Evolutionary conservation across 2,888 invertebrate species (phyloP), one percentile per base, ranked within the genome.

Genomic region (Andrena camellia): DNA sequence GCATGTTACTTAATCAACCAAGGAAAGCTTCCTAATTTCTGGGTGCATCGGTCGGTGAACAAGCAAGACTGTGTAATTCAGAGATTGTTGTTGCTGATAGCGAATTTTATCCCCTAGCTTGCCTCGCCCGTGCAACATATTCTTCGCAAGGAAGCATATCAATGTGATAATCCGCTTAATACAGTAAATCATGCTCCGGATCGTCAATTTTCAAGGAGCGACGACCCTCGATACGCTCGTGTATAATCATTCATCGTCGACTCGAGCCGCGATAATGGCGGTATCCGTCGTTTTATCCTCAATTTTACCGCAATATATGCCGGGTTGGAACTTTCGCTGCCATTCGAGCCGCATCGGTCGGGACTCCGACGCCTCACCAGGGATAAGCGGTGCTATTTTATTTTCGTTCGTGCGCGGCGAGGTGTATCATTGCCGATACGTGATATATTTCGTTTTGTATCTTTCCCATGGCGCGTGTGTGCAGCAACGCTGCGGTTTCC

Each of bases 371-470:
- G 50, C 62, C 62, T 62, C 1, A 42, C 52, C 20, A 3, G 42
- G 63, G 63, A 64, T 79, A 68, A 77, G 33, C 35, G 57, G 77
- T 64, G 57, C 57, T 77, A 76, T 79, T 79, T 77, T 79, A 76
- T 76, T 78, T 78, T 78, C 60, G 67, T 42, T 35, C 57, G 64
- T 64, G 0, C 57, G 35, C 23, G 35, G 23, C 59, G 35, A 75
- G 52, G 60, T 54, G 66, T 75, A 78, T 52, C 66, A 42, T 67
- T 76, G 76, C 23, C 54, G 71, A 76, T 71, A 71, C 54, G 63
- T 42, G 76, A 76, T 76, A 71, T 31, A 60, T 60, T 78, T 69
- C 78, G 78, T 59, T 66, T 74, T 35, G 50, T 52, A 74, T 66
- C 60, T 31, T 64, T 42, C 31, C 7, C 23, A 5, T 6, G 3